Evolutionary conservation across 2,113 vertebrate species (phyloP), one percentile per base, ranked within the genome.

Genomic region (Loxodonta africana): DNA sequence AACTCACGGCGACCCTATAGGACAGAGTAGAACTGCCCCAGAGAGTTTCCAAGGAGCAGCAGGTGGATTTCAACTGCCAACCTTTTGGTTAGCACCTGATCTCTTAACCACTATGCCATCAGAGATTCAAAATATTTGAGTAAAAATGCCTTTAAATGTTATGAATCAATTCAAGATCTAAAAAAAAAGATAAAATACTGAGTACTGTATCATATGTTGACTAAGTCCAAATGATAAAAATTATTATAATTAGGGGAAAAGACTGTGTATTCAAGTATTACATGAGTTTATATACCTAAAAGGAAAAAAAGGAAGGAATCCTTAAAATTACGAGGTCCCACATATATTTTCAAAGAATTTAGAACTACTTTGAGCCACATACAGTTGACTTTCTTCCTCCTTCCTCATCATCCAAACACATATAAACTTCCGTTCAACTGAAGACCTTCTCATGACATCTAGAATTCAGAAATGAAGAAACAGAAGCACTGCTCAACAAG

Each of bases 361-460:
- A 41, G 37, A 25, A 48, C 37, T 0, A 11, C 88, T 51, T 51
- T 48, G 30, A 6, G 41, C 21, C 33, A 0, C 17, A 10, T 5
- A 0, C 60, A 21, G 18, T 60, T 8, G 0, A 3, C 9, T 33
- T 63, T n/a, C 30, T 11, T 8, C 33, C 51, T 15, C 46, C 53
- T 0, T 4, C 23, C 0, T 44, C 46, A 10, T n/a, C 17, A 21
- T 37, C 60, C 7, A 0, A 8, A 51, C 26, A 4, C 26, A n/a
- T 0, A 1, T 2, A 62, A n/a, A 3, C 23, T 37, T 21, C 48
- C 4, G 0, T 26, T 44, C 6, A 5, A 4, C 51, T 3, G 1
- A 11, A 15, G 9, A 18, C 65, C 11, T 18, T 0, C 6, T 1
- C 37, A 57, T 4, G 9, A 78, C 28, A 23, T 20, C 17, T 14